Evolutionary conservation across 2,113 vertebrate genomes (phyloP), one percentile per base, ranked within the genome.

Genomic region (Urocynchramus pylzowi): DNA sequence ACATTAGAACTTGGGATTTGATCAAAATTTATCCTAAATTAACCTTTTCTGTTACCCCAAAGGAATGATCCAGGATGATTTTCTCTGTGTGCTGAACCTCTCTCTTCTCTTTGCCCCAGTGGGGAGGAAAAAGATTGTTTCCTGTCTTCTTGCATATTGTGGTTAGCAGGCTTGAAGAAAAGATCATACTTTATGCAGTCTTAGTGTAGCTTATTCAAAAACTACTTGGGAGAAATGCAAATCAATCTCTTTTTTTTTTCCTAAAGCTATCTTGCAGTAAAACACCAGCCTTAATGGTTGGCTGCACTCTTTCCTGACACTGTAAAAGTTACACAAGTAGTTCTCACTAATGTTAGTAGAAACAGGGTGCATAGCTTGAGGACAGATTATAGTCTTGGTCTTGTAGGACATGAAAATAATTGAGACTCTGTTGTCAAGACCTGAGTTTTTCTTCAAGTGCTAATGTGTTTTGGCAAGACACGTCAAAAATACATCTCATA

Each of bases 371-470:
- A 67, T 95, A 87, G 95, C 92, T 96, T 7, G 26, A 85, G 95
- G 95, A 90, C 80, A 95, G 88, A 96, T 95, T 93, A 93, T 16
- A 83, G 76, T 67, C 85, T 88, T 91, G 33, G 3, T 95, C 74
- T 95, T 93, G 52, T 83, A 89, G 49, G 69, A 92, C 52, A 67
- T 26, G 41, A 74, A 95, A 96, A 96, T 90, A 96, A 92, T 94
- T 96, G 92, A 97, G 70, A 60, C 56, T 92, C 16, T 74, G 8
- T 86, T 96, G 95, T 93, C 95, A 97, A 84, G 80, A 85, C 41
- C 37, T 79, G 35, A 91, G 50, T 7, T 76, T 52, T 93, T 81
- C 35, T 92, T 81, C 6, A 1, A 56, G 47, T 53, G 52, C 61
- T 78, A 86, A 93, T 47, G n/a, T 56, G 24, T 86, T 85, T 74